These are phyloP conservation scores for Sebastiscus albofasciatus DNA, from an alignment of 2,797 vertebrate genomes.

Conservation along the genomic window DNA sequence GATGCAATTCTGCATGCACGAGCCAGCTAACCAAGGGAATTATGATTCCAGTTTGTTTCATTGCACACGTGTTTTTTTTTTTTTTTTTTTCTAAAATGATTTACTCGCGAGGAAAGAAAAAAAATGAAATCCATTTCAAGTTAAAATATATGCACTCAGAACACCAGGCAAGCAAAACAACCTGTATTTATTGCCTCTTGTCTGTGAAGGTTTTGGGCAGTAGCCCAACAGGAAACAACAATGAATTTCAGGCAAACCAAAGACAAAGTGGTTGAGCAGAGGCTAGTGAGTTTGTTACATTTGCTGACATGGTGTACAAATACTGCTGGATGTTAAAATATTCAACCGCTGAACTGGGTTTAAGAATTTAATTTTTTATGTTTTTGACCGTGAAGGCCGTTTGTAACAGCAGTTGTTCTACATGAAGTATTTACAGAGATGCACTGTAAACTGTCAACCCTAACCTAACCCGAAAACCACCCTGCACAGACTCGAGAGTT, in stretches of 20 bases:
- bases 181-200: slow-evolving; percentile 62
- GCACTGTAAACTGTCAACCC: not conserved
- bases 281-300: slow-evolving; percentile 6
- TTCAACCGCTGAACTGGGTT: not conserved
- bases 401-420: not conserved
- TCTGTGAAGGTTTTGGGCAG: slow-evolving; percentile 44
- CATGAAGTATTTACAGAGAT: not conserved
- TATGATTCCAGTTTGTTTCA: slow-evolving; percentile 58
- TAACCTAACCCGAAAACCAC: not conserved
- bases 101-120: slow-evolving; percentile 30
- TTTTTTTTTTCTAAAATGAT: slow-evolving; percentile 26
- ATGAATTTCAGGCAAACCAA: slow-evolving; percentile 20
- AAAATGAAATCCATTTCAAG: slow-evolving; percentile 52
- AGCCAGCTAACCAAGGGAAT: slow-evolving; percentile 33
- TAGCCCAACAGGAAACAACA: slow-evolving; percentile 41
- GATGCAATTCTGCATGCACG: slow-evolving; percentile 21
- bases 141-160: slow-evolving; percentile 60
- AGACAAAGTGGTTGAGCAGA: slow-evolving; percentile 21
- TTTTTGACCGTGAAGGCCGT: not conserved
- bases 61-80: slow-evolving; percentile 26
- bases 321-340: slow-evolving; percentile 14
- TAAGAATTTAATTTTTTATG: not conserved
- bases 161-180: slow-evolving; percentile 47
- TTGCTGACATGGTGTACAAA: slow-evolving; percentile 5
- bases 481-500: not conserved